phyloP scores from a whole-genome alignment of 2,113 vertebrate genomes.

The Craseonycteris thonglongyai region DNA sequence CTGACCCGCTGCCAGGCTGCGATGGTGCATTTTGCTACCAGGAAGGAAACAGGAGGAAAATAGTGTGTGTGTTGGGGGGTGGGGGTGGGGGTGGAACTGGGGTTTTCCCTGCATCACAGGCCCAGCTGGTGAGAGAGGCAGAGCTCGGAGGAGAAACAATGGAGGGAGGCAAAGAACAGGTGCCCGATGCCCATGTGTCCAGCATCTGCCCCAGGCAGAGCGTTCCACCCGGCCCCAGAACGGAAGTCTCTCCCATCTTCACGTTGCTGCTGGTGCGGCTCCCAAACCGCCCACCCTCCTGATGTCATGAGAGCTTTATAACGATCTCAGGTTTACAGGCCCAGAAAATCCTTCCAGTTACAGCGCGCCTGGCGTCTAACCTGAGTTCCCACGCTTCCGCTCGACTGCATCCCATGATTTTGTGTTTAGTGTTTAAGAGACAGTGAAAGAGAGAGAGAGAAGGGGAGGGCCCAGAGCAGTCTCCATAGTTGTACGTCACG shows the following conservation, averaged over 20 bases:
- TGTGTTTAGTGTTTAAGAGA: too few relatives aligned
- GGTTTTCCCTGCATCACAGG: too few relatives aligned
- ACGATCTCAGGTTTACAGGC: too few relatives aligned
- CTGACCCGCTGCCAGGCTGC: neutral
- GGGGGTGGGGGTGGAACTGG: too few relatives aligned
- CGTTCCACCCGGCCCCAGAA: neutral
- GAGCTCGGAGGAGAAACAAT: neutral
- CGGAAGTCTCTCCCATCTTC: neutral
- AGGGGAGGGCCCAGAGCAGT: too few relatives aligned
- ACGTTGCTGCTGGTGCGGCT: neutral
- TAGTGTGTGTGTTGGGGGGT: too few relatives aligned
- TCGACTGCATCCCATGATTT: neutral
- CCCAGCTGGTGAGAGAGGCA: too few relatives aligned
- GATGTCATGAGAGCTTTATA: neutral
- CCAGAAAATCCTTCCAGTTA: neutral
- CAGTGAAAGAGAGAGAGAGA: too few relatives aligned
- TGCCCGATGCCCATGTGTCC: neutral
- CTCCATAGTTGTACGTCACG: too few relatives aligned
- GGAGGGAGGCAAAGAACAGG: neutral
- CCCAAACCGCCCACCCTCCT: fast-evolving
- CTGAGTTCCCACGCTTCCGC: neutral
- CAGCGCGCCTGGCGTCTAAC: neutral
- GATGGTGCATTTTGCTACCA: neutral
- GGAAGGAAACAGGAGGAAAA: neutral
- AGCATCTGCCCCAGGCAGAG: neutral